These are phyloP conservation scores for Lycopodina hypogea DNA, from an alignment of 37 sponge, comb jelly and placozoan genomes.

Conservation along the genomic window DNA sequence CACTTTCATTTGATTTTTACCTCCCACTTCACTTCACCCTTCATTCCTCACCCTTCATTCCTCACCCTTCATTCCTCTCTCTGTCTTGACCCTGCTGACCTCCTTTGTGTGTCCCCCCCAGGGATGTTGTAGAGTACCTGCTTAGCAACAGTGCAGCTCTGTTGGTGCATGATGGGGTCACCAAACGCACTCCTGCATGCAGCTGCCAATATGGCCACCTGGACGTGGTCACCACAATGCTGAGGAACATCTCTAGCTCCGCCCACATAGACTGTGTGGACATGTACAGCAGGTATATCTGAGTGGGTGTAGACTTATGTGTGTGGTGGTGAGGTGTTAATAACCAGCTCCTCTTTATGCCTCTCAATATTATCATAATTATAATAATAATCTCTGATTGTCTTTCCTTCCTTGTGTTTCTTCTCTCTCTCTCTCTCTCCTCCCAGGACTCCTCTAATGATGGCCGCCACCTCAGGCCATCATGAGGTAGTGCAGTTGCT, in stretches of 20 bases:
- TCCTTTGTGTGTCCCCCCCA: slow-evolving; percentile 7
- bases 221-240: slow-evolving; percentile 53
- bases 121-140: slow-evolving; percentile 70
- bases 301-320: not conserved
- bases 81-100: not conserved
- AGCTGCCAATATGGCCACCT: slow-evolving; percentile 78
- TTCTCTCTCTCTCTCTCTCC: not conserved
- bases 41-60: not conserved
- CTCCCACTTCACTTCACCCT: slow-evolving; percentile 19
- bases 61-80: not conserved
- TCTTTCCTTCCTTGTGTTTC: no score
- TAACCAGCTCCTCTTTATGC: no score
- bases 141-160: slow-evolving; percentile 57
- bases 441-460: slow-evolving; percentile 82
- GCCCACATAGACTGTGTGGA: slow-evolving; percentile 65
- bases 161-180: slow-evolving; percentile 53
- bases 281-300: slow-evolving; percentile 45
- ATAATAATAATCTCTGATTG: no score
- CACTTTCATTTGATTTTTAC: no score
- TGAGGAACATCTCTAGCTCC: slow-evolving; percentile 49
- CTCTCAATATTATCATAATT: no score
- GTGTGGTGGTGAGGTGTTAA: no score
- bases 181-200: slow-evolving; percentile 84
- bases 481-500: slow-evolving; percentile 58
- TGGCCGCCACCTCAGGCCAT: slow-evolving; percentile 81